Percentiles rank a stretch among this genome's conserved stretches.
phyloP scores from a whole-genome alignment of 2,113 vertebrate species.

The Lota lota region DNA sequence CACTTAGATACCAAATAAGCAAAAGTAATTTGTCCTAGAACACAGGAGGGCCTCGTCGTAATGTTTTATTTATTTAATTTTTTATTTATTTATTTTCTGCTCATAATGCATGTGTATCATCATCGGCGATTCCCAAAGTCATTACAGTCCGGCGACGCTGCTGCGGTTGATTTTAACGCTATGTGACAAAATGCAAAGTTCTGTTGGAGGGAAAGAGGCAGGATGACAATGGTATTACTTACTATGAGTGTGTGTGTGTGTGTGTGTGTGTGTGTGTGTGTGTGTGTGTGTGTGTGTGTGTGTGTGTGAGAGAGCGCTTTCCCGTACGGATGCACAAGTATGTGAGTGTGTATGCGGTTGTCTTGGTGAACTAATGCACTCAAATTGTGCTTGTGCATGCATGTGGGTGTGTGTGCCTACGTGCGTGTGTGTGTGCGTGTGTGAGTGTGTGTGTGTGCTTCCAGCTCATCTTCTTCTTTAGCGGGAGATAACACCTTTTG shows the following conservation, averaged over 20 bases:
- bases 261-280: neutral
- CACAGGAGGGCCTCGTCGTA: conserved; percentile 59
- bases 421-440: conserved; percentile 6
- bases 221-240: conserved; percentile 73
- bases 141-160: conserved; percentile 58
- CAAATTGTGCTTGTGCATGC: neutral
- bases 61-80: conserved; percentile 35
- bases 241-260: conserved; percentile 36
- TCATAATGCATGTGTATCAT: conserved; percentile 67
- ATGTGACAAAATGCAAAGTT: conserved; percentile 80
- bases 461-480: conserved; percentile 47
- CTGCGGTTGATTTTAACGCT: conserved; percentile 69
- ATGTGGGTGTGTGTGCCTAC: neutral
- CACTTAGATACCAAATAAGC: conserved; percentile 80
- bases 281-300: conserved; percentile 1
- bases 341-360: too few relatives aligned
- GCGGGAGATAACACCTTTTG: conserved; percentile 75
- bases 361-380: neutral
- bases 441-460: conserved; percentile 24
- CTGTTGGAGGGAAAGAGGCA: conserved; percentile 58
- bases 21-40: conserved; percentile 74
- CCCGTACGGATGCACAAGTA: too few relatives aligned
- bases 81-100: conserved; percentile 27
- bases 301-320: neutral
- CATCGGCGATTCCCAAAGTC: conserved; percentile 60